phyloP scores from a whole-genome alignment of 2,888 invertebrate genomes.

The Octonoba sinensis region DNA sequence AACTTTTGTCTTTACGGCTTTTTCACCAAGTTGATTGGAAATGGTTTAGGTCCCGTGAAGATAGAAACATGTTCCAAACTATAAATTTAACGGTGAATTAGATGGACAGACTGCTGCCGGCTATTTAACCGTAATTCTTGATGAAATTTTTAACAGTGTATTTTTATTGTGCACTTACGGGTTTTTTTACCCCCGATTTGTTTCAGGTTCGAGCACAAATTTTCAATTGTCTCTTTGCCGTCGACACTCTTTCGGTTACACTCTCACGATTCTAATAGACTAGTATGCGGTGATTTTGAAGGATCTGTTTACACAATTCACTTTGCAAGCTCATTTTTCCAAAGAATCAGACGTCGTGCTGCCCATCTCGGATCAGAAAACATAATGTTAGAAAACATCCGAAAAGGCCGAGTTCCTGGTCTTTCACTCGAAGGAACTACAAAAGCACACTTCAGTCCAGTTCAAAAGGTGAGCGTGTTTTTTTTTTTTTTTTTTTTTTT shows the following conservation, averaged over 20 bases:
- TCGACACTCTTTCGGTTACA: constrained; percentile 17
- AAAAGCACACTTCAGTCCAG: constrained; percentile 32
- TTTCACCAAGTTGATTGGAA: too few species aligned
- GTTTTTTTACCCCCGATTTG: too few species aligned
- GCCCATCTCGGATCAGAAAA: constrained; percentile 25
- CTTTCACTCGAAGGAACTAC: constrained; percentile 10
- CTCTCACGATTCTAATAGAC: constrained; percentile 25
- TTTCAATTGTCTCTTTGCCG: constrained; percentile 42
- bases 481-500: neutral
- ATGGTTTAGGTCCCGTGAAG: too few species aligned
- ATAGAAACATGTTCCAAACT: too few species aligned
- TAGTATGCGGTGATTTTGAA: constrained; percentile 74
- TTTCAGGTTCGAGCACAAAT: constrained; percentile 36
- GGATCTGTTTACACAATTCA: constrained; percentile 79
- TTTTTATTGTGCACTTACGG: neutral
- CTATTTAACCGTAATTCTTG: too few species aligned
- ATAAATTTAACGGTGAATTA: too few species aligned
- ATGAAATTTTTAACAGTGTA: too few species aligned
- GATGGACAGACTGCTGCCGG: too few species aligned
- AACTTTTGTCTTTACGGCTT: too few species aligned
- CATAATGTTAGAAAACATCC: constrained; percentile 20
- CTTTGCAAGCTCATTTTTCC: constrained; percentile 15
- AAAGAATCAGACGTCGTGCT: constrained; percentile 18
- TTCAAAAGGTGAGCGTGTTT: constrained; percentile 21
- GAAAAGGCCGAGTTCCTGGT: constrained; percentile 3